A percentile compares a stretch with the other conserved stretches of the same genome.
Evolutionary conservation across 2,113 vertebrate genomes (phyloP).

Genomic region (Seriola dumerili): DNA sequence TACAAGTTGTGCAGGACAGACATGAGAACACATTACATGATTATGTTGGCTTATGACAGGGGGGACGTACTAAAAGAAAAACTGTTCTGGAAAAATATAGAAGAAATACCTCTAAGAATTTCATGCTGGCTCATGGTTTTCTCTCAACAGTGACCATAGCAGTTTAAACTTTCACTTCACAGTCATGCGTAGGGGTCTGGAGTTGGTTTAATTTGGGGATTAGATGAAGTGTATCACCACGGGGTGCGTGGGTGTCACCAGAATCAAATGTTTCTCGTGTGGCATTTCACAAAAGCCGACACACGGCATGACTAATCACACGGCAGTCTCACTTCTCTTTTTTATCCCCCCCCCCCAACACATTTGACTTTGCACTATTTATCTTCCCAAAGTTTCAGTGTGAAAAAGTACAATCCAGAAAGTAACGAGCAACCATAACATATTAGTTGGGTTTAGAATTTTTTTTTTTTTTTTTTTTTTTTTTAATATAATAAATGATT

Average conservation of each 20-base stretch:
- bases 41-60: neutral
- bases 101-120: neutral
- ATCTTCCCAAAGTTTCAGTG: constrained; percentile 3
- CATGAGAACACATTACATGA: constrained; percentile 19
- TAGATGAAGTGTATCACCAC: constrained; percentile 5
- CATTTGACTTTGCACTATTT: constrained; percentile 23
- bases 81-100: neutral
- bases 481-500: constrained; percentile 89
- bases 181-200: constrained; percentile 9
- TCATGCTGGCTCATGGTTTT: constrained; percentile 2
- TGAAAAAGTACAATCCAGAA: constrained; percentile 39
- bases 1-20: neutral
- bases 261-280: constrained; percentile 32
- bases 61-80: neutral
- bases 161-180: neutral
- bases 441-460: constrained; percentile 78
- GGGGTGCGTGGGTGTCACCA: constrained; percentile 5
- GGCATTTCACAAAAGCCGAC: constrained; percentile 37
- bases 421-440: constrained; percentile 52
- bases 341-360: constrained; percentile 7
- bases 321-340: neutral
- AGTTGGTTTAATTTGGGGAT: constrained; percentile 6
- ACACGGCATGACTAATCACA: constrained; percentile 27
- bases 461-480: constrained; percentile 83
- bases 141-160: neutral